phyloP scores from a whole-genome alignment of 2,797 vertebrate species.

The Microcaecilia unicolor region DNA sequence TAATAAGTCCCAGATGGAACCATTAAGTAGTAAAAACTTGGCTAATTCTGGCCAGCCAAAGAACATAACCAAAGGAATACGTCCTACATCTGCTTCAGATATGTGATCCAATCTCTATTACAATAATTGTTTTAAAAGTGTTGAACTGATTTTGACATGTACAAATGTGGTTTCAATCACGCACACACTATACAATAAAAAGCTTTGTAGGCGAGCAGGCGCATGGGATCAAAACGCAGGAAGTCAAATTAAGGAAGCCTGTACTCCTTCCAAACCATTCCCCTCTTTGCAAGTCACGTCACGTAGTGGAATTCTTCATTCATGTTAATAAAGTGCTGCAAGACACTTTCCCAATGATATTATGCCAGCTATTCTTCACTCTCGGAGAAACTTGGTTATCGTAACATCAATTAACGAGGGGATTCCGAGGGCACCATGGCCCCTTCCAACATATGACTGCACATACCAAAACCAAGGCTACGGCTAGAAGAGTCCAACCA shows the following conservation, averaged over 20 bases:
- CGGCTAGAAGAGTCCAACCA: no score
- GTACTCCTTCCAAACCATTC: background rate
- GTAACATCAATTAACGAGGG: no score
- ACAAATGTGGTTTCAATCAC: conserved; percentile 60
- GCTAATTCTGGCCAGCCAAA: conserved; percentile 44
- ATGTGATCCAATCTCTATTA: conserved; percentile 55
- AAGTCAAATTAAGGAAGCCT: background rate
- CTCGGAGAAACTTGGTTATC: no score
- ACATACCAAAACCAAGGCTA: no score
- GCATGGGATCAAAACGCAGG: conserved; percentile 28
- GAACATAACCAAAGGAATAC: conserved; percentile 50
- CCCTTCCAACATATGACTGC: no score
- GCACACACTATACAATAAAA: no score
- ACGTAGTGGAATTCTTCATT: no score
- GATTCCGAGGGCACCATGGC: no score
- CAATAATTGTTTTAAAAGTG: conserved; percentile 53
- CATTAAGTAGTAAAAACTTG: conserved; percentile 48
- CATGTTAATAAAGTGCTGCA: no score
- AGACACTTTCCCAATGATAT: no score
- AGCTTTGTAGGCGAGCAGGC: conserved; percentile 35
- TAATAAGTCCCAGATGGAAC: conserved; percentile 55
- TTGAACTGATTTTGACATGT: conserved; percentile 55
- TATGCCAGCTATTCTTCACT: no score
- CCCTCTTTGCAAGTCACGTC: no score
- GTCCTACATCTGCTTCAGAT: conserved; percentile 50